Evolutionary conservation across 2,888 invertebrate species (phyloP), one percentile per base, ranked within the genome.

Genomic region (Pammene aurita): DNA sequence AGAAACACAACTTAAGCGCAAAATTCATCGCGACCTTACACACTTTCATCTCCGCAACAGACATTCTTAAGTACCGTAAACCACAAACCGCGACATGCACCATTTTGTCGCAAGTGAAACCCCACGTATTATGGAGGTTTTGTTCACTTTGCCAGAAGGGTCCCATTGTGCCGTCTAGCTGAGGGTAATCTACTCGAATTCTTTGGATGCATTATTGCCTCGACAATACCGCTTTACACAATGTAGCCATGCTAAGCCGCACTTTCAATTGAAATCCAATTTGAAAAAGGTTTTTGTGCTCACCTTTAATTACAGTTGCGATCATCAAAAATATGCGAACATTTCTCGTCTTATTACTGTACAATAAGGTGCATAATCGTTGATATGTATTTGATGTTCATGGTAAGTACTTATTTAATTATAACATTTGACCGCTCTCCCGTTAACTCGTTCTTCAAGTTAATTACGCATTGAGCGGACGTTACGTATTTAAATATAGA

Each of bases 181-280:
- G 50, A 18, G 77, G 80, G 81, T 84, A 84, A 85, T 83, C 81
- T 81, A 79, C 81, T 80, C 26, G 26, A 26, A 26, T 26, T 26
- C 26, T 26, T 26, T 78, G 80, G 80, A 78, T 80, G 82, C 80
- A 84, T 86, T 86, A 86, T 84, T 84, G 78, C 79, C 77, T 78
- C 80, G 81, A 83, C 82, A 84, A 87, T 86, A 86, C 84, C 78
- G 76, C 75, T n/a, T n/a, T 77, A 80, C 79, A 83, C 84, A 87
- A 85, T 85, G 75, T 76, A 74, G 69, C 71, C 26, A 74, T 77
- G 77, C 76, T 77, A 75, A 75, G 72, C 73, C 76, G 76, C 78
- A 77, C 75, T 76, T 78, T 80, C 81, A 81, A 83, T 83, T 83
- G 80, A 78, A 80, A 80, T 80, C 80, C 76, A 72, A 73, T 77